Evolutionary conservation across 2,888 invertebrate species (phyloP).

Genomic region (Apodemia hepburni): DNA sequence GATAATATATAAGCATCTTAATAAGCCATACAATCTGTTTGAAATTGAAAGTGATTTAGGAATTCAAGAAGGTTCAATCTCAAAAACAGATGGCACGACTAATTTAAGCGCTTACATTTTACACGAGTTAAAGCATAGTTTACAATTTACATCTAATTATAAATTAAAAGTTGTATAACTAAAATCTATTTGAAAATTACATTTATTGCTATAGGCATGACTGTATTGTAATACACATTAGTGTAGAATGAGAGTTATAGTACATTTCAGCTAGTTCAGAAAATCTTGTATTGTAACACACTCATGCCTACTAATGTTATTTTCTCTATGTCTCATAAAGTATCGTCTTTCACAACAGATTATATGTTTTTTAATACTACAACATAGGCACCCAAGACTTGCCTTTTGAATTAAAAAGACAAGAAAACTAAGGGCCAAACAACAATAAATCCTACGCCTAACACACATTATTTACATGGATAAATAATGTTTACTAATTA

Average conservation of each 20-base stretch:
- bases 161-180: conserved; percentile 44
- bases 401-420: conserved; percentile 43
- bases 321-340: conserved; percentile 63
- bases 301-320: background rate
- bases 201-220: background rate
- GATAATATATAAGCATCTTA: conserved; percentile 28
- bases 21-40: conserved; percentile 25
- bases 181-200: conserved; percentile 10
- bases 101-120: conserved; percentile 26
- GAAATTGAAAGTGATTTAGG: conserved; percentile 21
- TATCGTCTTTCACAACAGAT: conserved; percentile 77
- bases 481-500: conserved; percentile 46
- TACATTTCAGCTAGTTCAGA: conserved; percentile 22
- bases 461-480: conserved; percentile 68
- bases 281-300: conserved; percentile 44
- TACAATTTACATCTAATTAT: conserved; percentile 42
- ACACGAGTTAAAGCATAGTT: conserved; percentile 32
- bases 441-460: conserved; percentile 57
- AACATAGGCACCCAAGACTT: conserved; percentile 49
- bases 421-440: conserved; percentile 40
- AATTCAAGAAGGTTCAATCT: background rate
- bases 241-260: background rate
- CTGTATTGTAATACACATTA: background rate
- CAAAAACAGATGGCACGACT: conserved; percentile 25
- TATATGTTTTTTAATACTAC: conserved; percentile 47